Conservation (phyloP, 1,140 invertebrate species). For the Hestina assimilis region DNA sequence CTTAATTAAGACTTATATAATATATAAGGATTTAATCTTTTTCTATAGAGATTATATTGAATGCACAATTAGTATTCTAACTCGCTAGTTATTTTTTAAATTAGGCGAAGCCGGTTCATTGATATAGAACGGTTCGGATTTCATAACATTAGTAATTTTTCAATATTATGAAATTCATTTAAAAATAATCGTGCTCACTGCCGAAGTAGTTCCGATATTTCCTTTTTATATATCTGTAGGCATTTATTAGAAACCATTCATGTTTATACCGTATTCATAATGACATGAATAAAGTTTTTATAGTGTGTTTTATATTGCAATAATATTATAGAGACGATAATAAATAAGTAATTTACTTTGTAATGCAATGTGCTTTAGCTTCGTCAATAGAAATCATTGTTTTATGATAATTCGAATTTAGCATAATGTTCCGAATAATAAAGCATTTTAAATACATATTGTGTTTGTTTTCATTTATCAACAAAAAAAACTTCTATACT, state of each 20-base stretch:
- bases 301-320: slow-evolving; percentile 52
- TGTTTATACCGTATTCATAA: slow-evolving; percentile 24
- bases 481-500: neutral
- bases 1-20: slow-evolving; percentile 25
- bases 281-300: slow-evolving; percentile 26
- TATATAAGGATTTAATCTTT: slow-evolving; percentile 31
- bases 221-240: slow-evolving; percentile 12
- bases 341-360: slow-evolving; percentile 23
- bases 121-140: slow-evolving; percentile 2
- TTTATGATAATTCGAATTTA: slow-evolving; percentile 53
- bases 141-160: slow-evolving; percentile 16
- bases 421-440: slow-evolving; percentile 66
- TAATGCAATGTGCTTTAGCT: slow-evolving; percentile 51
- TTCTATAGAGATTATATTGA: slow-evolving; percentile 30
- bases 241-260: slow-evolving; percentile 5
- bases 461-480: slow-evolving; percentile 27
- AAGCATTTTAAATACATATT: slow-evolving; percentile 55
- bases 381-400: slow-evolving; percentile 54
- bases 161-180: slow-evolving; percentile 14
- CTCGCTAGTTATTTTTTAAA: slow-evolving; percentile 22
- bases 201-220: slow-evolving; percentile 25
- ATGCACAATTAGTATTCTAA: slow-evolving; percentile 43
- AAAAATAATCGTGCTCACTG: slow-evolving; percentile 29
- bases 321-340: slow-evolving; percentile 34
- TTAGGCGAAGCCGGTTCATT: slow-evolving; percentile 1